A percentile compares a stretch with the other conserved stretches of the same genome.
Evolutionary conservation across 2,797 vertebrate species (phyloP).

Genomic region (Micrastur ruficollis): DNA sequence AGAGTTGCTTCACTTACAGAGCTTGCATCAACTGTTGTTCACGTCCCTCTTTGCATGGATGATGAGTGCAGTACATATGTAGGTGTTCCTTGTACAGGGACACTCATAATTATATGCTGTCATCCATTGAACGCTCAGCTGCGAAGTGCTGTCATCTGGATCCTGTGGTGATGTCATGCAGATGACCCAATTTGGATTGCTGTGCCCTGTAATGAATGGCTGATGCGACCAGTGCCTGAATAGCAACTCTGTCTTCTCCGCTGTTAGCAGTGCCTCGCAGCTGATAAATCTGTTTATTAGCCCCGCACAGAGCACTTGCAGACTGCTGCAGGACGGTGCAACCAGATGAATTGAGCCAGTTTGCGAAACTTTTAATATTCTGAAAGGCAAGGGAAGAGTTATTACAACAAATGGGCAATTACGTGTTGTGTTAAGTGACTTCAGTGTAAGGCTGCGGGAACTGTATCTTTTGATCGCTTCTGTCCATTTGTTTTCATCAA

Average conservation of each 20-base stretch:
- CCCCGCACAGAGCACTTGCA: fast-evolving
- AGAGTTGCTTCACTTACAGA: not conserved
- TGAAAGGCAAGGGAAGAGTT: not conserved
- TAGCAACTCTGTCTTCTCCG: not conserved
- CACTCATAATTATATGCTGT: not conserved
- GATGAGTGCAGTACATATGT: fast-evolving
- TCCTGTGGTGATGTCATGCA: fast-evolving
- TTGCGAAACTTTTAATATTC: fast-evolving
- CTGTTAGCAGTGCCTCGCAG: not conserved
- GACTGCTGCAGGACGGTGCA: not conserved
- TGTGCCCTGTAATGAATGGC: not conserved
- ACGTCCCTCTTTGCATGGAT: fast-evolving
- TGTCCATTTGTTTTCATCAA: not conserved
- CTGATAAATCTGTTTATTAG: not conserved
- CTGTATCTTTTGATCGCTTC: fast-evolving
- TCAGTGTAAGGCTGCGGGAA: not conserved
- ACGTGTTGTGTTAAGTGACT: fast-evolving
- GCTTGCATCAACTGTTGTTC: not conserved
- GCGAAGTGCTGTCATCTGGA: fast-evolving
- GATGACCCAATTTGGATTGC: not conserved
- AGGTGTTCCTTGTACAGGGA: not conserved
- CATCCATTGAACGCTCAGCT: not conserved
- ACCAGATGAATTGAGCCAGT: not conserved
- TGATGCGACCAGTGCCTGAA: fast-evolving
- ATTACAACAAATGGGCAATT: fast-evolving